phyloP scores from a whole-genome alignment of 2,113 vertebrate genomes.

The Scalopus aquaticus region DNA sequence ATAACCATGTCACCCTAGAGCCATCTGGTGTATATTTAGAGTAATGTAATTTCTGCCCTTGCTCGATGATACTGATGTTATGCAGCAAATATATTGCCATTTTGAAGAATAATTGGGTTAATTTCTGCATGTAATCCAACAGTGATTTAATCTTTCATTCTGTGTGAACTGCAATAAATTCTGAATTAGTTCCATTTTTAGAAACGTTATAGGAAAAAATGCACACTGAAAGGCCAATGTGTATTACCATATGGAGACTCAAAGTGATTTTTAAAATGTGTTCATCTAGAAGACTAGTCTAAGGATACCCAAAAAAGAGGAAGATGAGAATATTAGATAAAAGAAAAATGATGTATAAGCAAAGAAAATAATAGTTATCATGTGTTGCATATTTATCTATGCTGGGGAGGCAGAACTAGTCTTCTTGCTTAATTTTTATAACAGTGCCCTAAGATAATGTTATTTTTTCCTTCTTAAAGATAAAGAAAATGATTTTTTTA shows the following conservation, averaged over 20 bases:
- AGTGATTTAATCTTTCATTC: slow-evolving; percentile 70
- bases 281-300: not conserved
- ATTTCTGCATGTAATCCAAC: slow-evolving; percentile 67
- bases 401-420: not conserved
- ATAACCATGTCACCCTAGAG: slow-evolving; percentile 74
- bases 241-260: not conserved
- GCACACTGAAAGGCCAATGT: not conserved
- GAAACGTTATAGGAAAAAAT: slow-evolving; percentile 16
- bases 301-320: not conserved
- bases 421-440: not conserved
- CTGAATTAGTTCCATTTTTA: slow-evolving; percentile 68
- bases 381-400: not conserved
- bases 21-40: slow-evolving; percentile 84
- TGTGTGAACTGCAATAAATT: slow-evolving; percentile 60
- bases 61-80: slow-evolving; percentile 59
- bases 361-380: not conserved
- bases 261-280: not conserved
- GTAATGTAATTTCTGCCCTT: slow-evolving; percentile 75
- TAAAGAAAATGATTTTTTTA: not conserved
- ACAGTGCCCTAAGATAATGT: not conserved
- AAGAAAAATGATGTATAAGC: not conserved
- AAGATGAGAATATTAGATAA: not conserved
- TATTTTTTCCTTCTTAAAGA: not conserved
- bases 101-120: slow-evolving; percentile 68
- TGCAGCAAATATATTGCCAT: slow-evolving; percentile 17